These are phyloP conservation scores for Diadumene lineata DNA, from an alignment of 92 coral and sea anemone genomes.

Conservation along the genomic window DNA sequence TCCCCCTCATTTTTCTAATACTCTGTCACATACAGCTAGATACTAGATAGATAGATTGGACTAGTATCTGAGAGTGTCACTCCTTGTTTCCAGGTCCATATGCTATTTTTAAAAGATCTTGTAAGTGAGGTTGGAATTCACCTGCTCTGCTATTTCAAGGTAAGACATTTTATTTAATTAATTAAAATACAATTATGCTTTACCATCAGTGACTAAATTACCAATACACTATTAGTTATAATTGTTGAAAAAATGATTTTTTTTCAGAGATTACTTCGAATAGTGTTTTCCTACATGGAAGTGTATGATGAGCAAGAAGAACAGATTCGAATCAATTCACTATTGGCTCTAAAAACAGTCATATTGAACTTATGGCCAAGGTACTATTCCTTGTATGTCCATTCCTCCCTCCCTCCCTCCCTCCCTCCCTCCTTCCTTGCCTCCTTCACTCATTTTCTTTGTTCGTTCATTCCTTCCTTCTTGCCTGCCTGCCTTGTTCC, in stretches of 20 bases:
- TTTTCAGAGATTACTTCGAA: constrained; percentile 11
- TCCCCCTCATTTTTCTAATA: no score
- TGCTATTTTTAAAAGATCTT: constrained; percentile 11
- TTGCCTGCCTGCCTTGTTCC: neutral
- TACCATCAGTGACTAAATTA: no score
- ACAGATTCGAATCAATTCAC: constrained; percentile 6
- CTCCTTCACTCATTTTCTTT: neutral
- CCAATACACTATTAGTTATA: no score
- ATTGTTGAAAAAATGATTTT: no score
- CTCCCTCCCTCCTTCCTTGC: neutral
- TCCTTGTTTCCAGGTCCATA: constrained; percentile 27
- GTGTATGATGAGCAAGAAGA: constrained; percentile 22
- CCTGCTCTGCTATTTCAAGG: constrained; percentile 20
- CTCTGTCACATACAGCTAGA: no score
- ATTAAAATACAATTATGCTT: neutral
- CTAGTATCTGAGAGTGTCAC: no score
- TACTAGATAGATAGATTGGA: no score
- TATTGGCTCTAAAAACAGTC: constrained; percentile 14
- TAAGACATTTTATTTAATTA: no score
- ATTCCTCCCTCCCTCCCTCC: neutral
- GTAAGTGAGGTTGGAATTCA: constrained; percentile 10
- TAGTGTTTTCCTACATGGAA: constrained; percentile 18
- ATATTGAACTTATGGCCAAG: constrained; percentile 26
- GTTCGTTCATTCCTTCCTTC: neutral
- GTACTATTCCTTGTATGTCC: constrained; percentile 1